Conservation (phyloP, 2,113 vertebrate species). For the Rhynchomys soricoides region DNA sequence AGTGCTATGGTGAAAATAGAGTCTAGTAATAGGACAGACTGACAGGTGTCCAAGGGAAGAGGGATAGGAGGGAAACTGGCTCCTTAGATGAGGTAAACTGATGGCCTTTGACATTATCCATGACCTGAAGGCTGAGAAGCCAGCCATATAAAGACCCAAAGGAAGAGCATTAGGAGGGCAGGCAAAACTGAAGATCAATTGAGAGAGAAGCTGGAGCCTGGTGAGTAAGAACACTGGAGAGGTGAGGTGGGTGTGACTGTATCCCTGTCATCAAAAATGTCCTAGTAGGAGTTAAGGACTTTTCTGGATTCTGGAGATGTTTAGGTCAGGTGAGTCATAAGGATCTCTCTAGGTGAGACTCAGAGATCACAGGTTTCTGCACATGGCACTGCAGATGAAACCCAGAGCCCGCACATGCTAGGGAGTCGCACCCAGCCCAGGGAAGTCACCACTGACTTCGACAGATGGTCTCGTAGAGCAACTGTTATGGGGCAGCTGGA, state of each 20-base stretch:
- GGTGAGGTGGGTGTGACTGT: neutral
- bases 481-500: neutral
- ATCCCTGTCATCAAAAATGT: neutral
- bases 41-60: neutral
- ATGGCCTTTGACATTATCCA: neutral
- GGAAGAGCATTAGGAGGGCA: neutral
- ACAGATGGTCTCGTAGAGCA: neutral
- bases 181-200: neutral
- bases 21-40: neutral
- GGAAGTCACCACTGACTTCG: neutral
- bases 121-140: neutral
- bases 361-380: neutral
- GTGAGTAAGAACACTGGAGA: neutral
- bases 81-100: neutral
- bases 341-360: neutral
- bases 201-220: neutral
- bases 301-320: neutral
- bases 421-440: neutral
- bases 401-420: neutral
- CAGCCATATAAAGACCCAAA: neutral
- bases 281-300: neutral
- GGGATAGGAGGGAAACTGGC: neutral
- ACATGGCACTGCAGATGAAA: too few relatives aligned
- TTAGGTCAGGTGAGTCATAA: neutral
- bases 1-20: slow-evolving; percentile 15